A percentile compares a stretch with the other conserved stretches of the same genome.
phyloP scores from a whole-genome alignment of 1,140 invertebrate genomes.

The Saccostrea glomerata region DNA sequence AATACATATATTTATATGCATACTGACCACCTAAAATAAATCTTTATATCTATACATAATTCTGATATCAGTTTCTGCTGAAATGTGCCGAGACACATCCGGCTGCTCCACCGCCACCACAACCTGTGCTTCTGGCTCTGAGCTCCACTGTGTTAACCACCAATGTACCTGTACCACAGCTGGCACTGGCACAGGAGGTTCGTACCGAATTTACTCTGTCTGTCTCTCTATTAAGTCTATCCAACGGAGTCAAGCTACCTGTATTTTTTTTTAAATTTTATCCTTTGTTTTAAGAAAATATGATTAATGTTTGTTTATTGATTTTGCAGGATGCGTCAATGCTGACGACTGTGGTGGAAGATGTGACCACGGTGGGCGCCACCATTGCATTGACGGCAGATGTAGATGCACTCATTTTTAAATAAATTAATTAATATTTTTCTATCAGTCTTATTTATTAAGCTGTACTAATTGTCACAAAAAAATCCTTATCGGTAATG shows the following conservation, averaged over 20 bases:
- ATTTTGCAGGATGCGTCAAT: not conserved
- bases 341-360: not conserved
- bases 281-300: no score
- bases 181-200: not conserved
- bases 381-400: not conserved
- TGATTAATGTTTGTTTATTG: not conserved
- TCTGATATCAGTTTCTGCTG: not conserved
- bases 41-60: no score
- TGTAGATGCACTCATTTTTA: not conserved
- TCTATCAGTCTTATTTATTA: no score
- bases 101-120: not conserved
- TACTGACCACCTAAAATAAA: no score
- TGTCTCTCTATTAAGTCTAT: no score
- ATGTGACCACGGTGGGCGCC: not conserved
- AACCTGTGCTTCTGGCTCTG: not conserved
- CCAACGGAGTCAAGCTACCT: no score
- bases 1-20: no score
- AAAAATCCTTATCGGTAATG: no score
- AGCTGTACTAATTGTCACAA: no score
- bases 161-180: not conserved
- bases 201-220: not conserved
- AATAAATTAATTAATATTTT: not conserved
- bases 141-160: not conserved
- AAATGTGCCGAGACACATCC: not conserved
- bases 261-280: no score